Conservation (phyloP, 2,113 vertebrate genomes). For the Merops nubicus region DNA sequence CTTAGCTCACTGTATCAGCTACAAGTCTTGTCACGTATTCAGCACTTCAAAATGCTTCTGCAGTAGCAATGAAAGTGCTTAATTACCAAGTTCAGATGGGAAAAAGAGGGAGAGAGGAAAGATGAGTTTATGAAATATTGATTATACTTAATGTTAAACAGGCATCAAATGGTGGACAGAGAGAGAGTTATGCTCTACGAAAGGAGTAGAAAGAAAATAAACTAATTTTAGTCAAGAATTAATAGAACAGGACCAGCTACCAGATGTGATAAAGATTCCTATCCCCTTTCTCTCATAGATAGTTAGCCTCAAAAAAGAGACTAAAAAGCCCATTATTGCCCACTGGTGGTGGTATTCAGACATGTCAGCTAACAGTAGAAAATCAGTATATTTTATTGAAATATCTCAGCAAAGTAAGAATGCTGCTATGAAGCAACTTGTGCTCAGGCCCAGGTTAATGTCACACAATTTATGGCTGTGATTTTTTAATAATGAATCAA, state of each 20-base stretch:
- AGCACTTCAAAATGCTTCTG: background rate
- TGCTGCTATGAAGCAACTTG: background rate
- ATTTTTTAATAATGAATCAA: background rate
- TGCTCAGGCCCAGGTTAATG: background rate
- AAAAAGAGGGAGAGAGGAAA: background rate
- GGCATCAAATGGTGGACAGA: background rate
- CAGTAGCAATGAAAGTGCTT: background rate
- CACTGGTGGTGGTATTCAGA: conserved; percentile 10
- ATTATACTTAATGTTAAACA: background rate
- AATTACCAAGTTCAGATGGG: background rate
- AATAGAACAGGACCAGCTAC: background rate
- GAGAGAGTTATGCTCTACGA: background rate
- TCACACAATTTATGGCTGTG: background rate
- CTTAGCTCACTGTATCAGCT: background rate
- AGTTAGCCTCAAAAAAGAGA: background rate
- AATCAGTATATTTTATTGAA: background rate
- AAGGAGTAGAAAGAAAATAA: background rate
- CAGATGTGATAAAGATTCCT: background rate
- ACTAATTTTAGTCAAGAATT: background rate
- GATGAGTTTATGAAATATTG: background rate
- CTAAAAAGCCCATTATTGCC: conserved; percentile 39
- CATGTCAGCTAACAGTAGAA: background rate
- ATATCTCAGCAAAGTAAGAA: background rate
- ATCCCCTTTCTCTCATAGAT: background rate
- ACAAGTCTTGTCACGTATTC: background rate